Conservation (phyloP, 2,113 vertebrate genomes). For the Cygnus atratus region DNA sequence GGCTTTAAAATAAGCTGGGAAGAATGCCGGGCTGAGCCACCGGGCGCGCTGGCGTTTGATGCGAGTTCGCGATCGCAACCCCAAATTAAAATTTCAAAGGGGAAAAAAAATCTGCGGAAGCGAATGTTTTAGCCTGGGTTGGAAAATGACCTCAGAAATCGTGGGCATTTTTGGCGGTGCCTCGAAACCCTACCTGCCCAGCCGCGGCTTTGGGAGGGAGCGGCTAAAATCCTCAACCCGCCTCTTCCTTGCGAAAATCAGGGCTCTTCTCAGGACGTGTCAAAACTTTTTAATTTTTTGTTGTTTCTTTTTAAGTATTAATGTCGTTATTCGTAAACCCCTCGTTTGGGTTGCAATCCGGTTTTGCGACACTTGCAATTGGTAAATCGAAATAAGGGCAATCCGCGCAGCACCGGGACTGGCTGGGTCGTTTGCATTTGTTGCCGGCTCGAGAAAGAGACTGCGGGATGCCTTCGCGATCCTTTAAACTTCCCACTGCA, state of each 20-base stretch:
- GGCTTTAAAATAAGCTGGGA: conserved; percentile 51
- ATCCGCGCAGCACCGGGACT: neutral
- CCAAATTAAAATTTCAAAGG: neutral
- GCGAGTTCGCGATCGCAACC: neutral
- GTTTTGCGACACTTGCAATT: neutral
- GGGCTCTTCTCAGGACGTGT: neutral
- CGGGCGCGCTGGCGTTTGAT: neutral
- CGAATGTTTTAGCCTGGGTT: neutral
- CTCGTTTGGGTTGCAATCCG: neutral
- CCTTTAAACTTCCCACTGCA: neutral
- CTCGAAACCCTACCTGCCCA: neutral
- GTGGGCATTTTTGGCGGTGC: neutral
- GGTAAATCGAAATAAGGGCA: neutral
- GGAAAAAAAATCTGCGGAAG: neutral
- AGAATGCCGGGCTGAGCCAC: conserved; percentile 24
- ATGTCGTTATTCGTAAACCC: neutral
- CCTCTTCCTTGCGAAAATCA: neutral
- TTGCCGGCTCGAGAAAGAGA: neutral
- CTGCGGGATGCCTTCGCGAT: neutral
- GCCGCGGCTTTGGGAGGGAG: too few relatives aligned
- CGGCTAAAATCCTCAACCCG: neutral
- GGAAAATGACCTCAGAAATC: neutral
- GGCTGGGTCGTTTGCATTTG: neutral
- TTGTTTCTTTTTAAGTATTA: neutral
- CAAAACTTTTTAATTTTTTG: neutral